Evolutionary conservation across 92 coral and sea anemone species (phyloP), one percentile per base, ranked within the genome.

Genomic region (Epizoanthus scotinus): DNA sequence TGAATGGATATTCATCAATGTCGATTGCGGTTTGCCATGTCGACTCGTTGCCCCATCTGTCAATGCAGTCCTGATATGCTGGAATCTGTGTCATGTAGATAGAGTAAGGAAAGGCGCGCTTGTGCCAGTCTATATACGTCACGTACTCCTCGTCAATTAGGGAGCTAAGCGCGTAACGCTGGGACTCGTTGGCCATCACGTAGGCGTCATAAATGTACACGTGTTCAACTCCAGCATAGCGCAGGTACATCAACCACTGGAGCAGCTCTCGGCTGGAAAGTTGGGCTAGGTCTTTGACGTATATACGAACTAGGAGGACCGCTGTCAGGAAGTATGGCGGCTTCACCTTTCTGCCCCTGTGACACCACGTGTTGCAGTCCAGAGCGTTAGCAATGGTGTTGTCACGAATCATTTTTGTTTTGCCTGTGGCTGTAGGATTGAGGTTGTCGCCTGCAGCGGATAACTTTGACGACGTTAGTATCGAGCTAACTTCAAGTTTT

Each of bases 151-250:
- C 67, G 28, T 60, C 79, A 34, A 85, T 52, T 20, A 85, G 83
- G 22, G 88, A 74, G 20, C 19, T 17, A 17, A 85, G 88, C 66
- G 73, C 84, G 79, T 85, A 22, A 69, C 70, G 62, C 47, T 85
- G 88, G 9, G 88, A 78, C 47, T 78, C 88, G 13, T 69, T 78
- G 53, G 67, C 60, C 1, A 29, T 24, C 49, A 85, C 84, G 28
- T 78, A 85, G 18, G 88, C 88, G 52, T 85, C 88, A 71, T 85
- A 85, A 42, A 85, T 54, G n/a, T 42, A 85, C 61, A 85, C 84
- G 79, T 85, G 88, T 19, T 85, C 79, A 1, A 85, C 73, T 12
- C 88, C 88, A 40, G 88, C 84, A 75, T 78, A 85, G 54, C 88
- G 88, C 65, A 85, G 79, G 24, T 85, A 85, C 72, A 40, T 42